phyloP scores from a whole-genome alignment of 2,797 vertebrate genomes.

The Silurus lanzhouensis region DNA sequence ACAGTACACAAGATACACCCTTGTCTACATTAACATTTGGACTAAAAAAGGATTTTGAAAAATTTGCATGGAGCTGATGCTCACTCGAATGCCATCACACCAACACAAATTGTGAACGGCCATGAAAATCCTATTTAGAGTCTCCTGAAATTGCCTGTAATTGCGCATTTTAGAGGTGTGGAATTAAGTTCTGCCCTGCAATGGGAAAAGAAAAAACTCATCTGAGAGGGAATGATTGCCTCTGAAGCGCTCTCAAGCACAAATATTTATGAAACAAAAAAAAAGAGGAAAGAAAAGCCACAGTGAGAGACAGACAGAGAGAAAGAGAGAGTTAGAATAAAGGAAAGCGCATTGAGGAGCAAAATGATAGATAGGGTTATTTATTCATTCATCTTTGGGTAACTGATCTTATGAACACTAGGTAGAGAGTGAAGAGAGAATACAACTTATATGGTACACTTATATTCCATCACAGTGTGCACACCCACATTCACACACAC shows the following conservation, averaged over 20 bases:
- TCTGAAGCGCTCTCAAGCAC: conserved; percentile 34
- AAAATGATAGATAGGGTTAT: background rate
- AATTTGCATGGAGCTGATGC: conserved; percentile 26
- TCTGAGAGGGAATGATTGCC: conserved; percentile 45
- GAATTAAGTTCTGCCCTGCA: conserved; percentile 51
- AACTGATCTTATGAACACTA: conserved; percentile 2
- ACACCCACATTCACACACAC: background rate
- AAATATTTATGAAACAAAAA: conserved; percentile 43
- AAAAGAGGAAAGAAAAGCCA: background rate
- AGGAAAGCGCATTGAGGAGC: background rate
- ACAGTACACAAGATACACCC: conserved; percentile 2
- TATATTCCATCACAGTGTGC: background rate
- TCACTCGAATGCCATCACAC: conserved; percentile 18
- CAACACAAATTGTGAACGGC: conserved; percentile 43
- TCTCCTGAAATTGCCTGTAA: conserved; percentile 53
- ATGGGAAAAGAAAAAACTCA: conserved; percentile 41
- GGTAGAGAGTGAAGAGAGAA: background rate
- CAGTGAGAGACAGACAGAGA: background rate
- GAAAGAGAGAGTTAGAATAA: background rate
- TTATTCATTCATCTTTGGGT: background rate
- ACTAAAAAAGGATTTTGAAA: conserved; percentile 17
- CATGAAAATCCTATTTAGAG: conserved; percentile 57
- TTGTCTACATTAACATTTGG: conserved; percentile 13
- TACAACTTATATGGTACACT: background rate
- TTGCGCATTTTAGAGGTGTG: conserved; percentile 46